phyloP scores from a whole-genome alignment of 1,140 invertebrate genomes.

The Penaeus japonicus region DNA sequence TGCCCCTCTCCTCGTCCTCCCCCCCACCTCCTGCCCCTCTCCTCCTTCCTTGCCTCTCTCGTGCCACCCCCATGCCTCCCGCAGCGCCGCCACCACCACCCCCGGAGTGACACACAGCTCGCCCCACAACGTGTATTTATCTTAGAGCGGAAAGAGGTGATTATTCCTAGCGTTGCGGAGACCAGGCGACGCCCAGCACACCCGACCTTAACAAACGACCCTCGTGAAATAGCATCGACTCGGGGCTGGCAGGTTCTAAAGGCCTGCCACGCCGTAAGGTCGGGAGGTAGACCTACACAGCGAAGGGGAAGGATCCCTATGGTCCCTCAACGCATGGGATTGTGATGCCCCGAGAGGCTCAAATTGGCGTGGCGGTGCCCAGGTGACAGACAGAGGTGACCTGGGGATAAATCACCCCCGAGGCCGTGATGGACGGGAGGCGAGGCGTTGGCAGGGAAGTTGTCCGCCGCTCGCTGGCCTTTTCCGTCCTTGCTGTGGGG shows the following conservation, averaged over 20 bases:
- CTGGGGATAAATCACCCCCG: conserved; percentile 9
- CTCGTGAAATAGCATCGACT: conserved; percentile 7
- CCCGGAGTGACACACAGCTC: conserved; percentile 29
- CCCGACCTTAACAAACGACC: conserved; percentile 33
- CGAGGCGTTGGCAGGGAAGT: not conserved
- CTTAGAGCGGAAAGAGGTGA: conserved; percentile 41
- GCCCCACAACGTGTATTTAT: conserved; percentile 33
- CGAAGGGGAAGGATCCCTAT: not conserved
- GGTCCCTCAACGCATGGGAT: not conserved
- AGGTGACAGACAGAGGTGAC: conserved; percentile 32
- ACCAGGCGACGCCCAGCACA: conserved; percentile 20
- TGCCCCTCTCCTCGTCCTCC: too few relatives aligned
- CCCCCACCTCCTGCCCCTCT: not conserved
- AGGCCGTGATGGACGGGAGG: not conserved
- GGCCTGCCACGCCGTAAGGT: not conserved
- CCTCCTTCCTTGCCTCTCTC: not conserved
- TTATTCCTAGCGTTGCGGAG: conserved; percentile 18
- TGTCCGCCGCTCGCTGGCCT: not conserved
- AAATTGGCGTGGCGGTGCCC: conserved; percentile 3
- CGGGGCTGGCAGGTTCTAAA: not conserved
- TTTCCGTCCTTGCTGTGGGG: not conserved
- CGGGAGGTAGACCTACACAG: not conserved
- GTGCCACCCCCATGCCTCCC: not conserved
- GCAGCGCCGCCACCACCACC: conserved; percentile 14
- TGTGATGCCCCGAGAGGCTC: not conserved